Percentiles rank a stretch among this genome's conserved stretches.
Conservation (phyloP, 1,140 invertebrate species). For the Camponotus floridanus region DNA sequence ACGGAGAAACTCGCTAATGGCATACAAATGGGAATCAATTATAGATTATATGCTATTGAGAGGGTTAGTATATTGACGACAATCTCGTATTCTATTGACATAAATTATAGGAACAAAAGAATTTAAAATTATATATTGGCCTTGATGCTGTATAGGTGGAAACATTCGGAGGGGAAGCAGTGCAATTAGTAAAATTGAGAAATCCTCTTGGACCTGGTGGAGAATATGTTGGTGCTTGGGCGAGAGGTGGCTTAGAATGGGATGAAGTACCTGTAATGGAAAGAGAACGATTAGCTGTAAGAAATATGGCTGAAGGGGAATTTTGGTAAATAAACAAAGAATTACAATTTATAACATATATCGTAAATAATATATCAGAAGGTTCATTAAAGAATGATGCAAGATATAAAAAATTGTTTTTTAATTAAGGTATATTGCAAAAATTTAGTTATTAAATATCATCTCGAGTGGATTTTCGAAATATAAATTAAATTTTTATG, state of each 20-base stretch:
- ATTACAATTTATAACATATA: neutral
- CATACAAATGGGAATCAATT: conserved; percentile 92
- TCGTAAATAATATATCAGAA: neutral
- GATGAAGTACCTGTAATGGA: conserved; percentile 91
- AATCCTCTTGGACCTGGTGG: conserved; percentile 90
- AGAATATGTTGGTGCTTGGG: conserved; percentile 92
- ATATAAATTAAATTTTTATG: conserved; percentile 7
- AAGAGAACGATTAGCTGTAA: conserved; percentile 90
- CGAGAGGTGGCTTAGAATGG: conserved; percentile 90
- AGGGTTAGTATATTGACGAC: conserved; percentile 87
- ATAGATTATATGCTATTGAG: conserved; percentile 93
- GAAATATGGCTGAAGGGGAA: conserved; percentile 91
- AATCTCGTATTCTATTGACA: neutral
- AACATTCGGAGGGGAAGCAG: conserved; percentile 90
- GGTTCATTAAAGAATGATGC: neutral
- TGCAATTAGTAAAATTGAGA: conserved; percentile 91
- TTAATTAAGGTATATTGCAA: neutral
- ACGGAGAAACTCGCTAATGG: conserved; percentile 92
- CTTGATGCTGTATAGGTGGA: conserved; percentile 87
- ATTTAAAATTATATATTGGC: neutral
- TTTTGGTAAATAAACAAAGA: conserved; percentile 89
- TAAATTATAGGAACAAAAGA: conserved; percentile 1
- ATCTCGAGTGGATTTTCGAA: neutral
- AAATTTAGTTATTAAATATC: neutral
- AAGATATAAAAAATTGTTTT: no score